Evolutionary conservation across 2,888 invertebrate species (phyloP), one percentile per base, ranked within the genome.

Genomic region (Agrotis segetum): DNA sequence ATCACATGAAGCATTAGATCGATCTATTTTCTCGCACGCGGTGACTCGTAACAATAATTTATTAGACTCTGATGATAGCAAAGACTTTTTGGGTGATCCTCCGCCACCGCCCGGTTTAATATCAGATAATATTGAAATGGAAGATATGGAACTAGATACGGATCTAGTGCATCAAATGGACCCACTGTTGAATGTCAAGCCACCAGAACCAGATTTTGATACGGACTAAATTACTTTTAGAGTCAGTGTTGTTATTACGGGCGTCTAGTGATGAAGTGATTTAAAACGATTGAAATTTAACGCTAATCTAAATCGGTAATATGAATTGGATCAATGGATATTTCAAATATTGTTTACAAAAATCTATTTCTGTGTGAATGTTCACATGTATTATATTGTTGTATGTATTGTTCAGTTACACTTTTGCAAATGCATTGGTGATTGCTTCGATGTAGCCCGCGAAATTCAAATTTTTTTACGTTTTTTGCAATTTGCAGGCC

Each of bases 1-100:
- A 71, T 52, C 82, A 11, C 76, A 72, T 1, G 76, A 84, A 56
- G 67, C 63, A 34, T 58, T 83, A 50, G 83, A 79, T 65, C 70
- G 55, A 6, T 68, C 85, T 13, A 69, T 82, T 56, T 76, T 74
- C 40, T 61, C 76, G 6, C 64, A 67, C 19, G 60, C 63, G 34
- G 76, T 71, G 47, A 34, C 71, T 44, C 67, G 47, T 13, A 72
- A 62, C 29, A 74, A 64, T 63, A 72, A 73, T 40, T 40, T 74
- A n/a, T 21, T 84, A 44, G 84, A 85, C 34, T 84, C 77, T 24
- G 83, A 85, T 52, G 85, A 84, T 61, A 85, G 74, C 47, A 84
- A 84, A 60, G 84, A 85, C 71, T 75, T 73, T 75, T 81, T 84
- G 44, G 79, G 84, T 17, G 85, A 77, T 7, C 9, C 83, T 6